Evolutionary conservation across 2,888 invertebrate species (phyloP), one percentile per base, ranked within the genome.

Genomic region (Drosophila kanekoi): DNA sequence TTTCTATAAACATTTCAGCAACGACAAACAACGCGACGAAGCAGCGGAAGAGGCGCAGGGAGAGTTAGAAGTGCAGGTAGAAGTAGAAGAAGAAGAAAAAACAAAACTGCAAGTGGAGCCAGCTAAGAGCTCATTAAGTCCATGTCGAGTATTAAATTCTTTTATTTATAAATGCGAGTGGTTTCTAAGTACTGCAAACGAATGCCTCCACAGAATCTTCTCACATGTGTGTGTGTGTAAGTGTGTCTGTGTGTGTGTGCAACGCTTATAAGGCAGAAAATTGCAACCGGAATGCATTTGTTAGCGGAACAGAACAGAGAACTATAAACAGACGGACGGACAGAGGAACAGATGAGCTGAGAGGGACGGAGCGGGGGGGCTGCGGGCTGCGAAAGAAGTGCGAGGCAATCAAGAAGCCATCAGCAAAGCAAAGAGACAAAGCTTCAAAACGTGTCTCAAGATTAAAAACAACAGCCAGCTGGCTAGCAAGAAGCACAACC

Each of bases 221-320:
- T 28, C 33, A 11, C 10, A 1, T 20, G 33, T 40, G 11, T 47
- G 13, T 58, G 44, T 62, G 35, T 38, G 14, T 33, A 28, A 49
- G 20, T 61, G 23, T 48, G 20, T 32, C 14, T 28, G 5, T 41
- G n/a, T 33, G 3, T 53, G 18, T 51, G 35, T 58, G 57, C 49
- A 53, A 57, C 63, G 57, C 74, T 79, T 83, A 83, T 81, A 85
- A 69, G 89, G 89, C 47, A 76, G 85, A 77, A 87, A 76, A 87
- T 76, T 76, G 76, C 85, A 81, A 85, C 77, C 79, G 77, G 85
- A 86, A 84, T 89, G 79, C 66, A 72, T 64, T 77, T 74, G 43
- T 77, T 61, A 67, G 64, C 68, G 57, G 54, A 74, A 61, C 47
- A 69, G 45, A 52, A 63, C 43, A 49, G 48, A 63, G 53, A 72